Evolutionary conservation across 2,797 vertebrate species (phyloP).

Genomic region (Epinephelus coioides): DNA sequence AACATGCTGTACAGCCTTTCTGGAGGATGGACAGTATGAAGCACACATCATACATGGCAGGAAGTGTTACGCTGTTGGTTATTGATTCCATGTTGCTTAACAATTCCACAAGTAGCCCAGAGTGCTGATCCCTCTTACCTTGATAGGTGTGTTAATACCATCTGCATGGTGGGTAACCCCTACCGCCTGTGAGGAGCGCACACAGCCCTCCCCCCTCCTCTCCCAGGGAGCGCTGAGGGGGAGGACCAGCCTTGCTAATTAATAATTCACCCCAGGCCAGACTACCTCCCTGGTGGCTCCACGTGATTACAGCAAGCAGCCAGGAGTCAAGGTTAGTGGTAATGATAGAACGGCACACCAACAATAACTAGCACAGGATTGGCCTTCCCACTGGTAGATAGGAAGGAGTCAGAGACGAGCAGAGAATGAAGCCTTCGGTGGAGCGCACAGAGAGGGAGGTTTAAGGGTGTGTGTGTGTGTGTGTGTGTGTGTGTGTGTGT

Average conservation of each 20-base stretch:
- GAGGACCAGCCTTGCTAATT: constrained; percentile 84
- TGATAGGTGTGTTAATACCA: constrained; percentile 84
- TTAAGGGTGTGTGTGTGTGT: constrained; percentile 45
- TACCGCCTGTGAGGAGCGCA: constrained; percentile 63
- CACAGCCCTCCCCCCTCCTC: constrained; percentile 48
- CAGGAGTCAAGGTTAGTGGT: constrained; percentile 88
- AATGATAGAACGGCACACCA: constrained; percentile 83
- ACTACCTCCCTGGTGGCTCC: constrained; percentile 79
- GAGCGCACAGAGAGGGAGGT: constrained; percentile 59
- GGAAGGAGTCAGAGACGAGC: constrained; percentile 69
- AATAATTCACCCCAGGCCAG: constrained; percentile 87
- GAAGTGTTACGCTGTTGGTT: constrained; percentile 69
- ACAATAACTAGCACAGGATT: constrained; percentile 84
- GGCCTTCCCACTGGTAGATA: constrained; percentile 83
- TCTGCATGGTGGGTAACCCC: constrained; percentile 77
- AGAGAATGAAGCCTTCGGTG: constrained; percentile 71
- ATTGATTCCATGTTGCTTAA: constrained; percentile 83
- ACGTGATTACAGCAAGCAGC: constrained; percentile 86
- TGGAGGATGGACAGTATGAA: constrained; percentile 64
- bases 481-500: not conserved
- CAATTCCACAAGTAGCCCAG: constrained; percentile 78
- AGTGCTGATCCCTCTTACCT: constrained; percentile 84
- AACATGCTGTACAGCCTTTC: constrained; percentile 52
- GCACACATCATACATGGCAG: constrained; percentile 68
- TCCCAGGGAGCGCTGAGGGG: constrained; percentile 75